Percentiles rank a stretch among this genome's conserved stretches.
Evolutionary conservation across 1,140 invertebrate species (phyloP).

Genomic region (Trinorchestia longiramus): DNA sequence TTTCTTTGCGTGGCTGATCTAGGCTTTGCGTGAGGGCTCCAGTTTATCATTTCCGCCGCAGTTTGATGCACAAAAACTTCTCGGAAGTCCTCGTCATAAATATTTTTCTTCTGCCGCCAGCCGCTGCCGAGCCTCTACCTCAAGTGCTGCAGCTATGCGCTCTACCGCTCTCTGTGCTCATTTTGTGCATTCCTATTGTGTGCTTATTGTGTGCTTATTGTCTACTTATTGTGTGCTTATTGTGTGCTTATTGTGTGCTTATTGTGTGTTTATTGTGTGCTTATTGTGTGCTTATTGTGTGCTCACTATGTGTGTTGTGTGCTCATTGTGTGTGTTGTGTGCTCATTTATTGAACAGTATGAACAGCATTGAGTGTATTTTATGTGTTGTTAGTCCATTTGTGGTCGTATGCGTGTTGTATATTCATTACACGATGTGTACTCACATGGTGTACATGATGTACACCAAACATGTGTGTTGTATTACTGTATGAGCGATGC

Average conservation of each 20-base stretch:
- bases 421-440: too few relatives aligned
- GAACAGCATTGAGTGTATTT: too few relatives aligned
- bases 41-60: conserved; percentile 48
- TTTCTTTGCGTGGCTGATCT: conserved; percentile 55
- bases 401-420: too few relatives aligned
- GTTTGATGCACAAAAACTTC: conserved; percentile 33
- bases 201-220: not conserved
- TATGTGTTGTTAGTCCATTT: too few relatives aligned
- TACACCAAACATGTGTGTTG: too few relatives aligned
- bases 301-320: not conserved
- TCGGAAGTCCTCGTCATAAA: conserved; percentile 31
- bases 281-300: not conserved
- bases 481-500: too few relatives aligned
- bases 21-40: conserved; percentile 50
- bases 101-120: conserved; percentile 23
- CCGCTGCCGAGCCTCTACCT: not conserved
- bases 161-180: not conserved
- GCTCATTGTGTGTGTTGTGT: not conserved
- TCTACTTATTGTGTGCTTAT: not conserved
- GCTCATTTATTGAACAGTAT: too few relatives aligned
- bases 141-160: conserved; percentile 2
- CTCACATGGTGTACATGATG: not conserved
- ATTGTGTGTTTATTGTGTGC: not conserved
- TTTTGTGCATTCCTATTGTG: not conserved
- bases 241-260: not conserved